Evolutionary conservation across 2,113 vertebrate genomes (phyloP).

Genomic region (Rattus rattus): DNA sequence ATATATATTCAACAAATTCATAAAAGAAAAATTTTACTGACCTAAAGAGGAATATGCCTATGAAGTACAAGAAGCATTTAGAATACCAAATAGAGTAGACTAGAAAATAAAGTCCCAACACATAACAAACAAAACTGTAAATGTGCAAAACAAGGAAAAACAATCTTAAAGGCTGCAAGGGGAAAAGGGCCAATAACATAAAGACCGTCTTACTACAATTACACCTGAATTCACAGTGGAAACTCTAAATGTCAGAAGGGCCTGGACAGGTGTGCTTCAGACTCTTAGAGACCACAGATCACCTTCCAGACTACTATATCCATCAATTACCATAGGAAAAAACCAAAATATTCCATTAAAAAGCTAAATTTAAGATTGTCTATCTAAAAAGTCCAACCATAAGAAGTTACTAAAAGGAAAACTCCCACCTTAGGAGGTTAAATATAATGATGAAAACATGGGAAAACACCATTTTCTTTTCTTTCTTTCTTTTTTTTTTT

Average conservation of each 20-base stretch:
- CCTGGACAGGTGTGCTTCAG: background rate
- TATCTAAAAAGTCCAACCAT: background rate
- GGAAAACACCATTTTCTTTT: background rate
- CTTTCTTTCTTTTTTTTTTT: background rate
- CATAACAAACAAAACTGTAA: background rate
- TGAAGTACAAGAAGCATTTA: background rate
- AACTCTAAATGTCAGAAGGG: background rate
- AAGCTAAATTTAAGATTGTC: background rate
- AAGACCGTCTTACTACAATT: background rate
- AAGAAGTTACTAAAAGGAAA: background rate
- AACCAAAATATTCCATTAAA: background rate
- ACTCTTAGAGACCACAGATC: background rate
- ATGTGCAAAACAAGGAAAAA: background rate
- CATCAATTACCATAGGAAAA: background rate
- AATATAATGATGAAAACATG: background rate
- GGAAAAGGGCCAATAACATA: background rate
- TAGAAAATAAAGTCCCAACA: background rate
- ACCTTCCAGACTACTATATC: background rate
- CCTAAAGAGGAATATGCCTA: background rate
- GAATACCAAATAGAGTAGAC: background rate
- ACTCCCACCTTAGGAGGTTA: background rate
- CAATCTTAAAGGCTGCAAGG: background rate
- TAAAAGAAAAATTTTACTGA: background rate
- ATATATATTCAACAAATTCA: background rate
- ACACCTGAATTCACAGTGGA: no score